Base-by-base conservation (phyloP, 2,797 vertebrate species). In the Acipenser oxyrinchus region DNA sequence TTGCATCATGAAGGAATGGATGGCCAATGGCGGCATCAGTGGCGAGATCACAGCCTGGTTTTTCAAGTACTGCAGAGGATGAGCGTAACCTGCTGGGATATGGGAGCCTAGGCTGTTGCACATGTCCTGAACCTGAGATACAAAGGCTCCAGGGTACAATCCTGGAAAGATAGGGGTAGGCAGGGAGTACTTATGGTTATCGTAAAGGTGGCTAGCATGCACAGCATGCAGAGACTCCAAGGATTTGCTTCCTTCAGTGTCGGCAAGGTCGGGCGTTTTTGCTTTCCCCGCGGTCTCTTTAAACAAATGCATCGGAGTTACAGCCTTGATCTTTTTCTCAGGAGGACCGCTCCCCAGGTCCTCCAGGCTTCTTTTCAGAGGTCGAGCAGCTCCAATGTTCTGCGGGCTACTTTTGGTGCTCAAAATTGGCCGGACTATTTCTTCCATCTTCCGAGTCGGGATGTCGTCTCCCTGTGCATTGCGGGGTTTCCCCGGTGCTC, bases 1-100 rank as follows among this genome's bases (percentile, higher is more conserved):
- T 81, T 97, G 95, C 85, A 97, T 87, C 93, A 96, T 93, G 76
- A 96, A 92, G 70, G 94, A 95, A 86, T 95, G 95, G 83, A 96
- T 92, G 74, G 94, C 90, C 76, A 97, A 78, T 6, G 93, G 91
- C 64, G 95, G 93, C 80, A 94, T 87, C 11, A 97, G 89, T 0
- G 94, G 93, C n/a, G 94, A 95, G 69, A 96, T 90, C 64, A 94
- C 86, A 6, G 92, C 90, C 85, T 96, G 94, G 77, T 93, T 96
- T 89, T 97, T 97, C 83, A 96, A 92, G 90, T 95, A 96, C 88
- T 96, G 94, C 73, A 97, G 85, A 63, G 92, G 92, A 75, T 96
- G 93, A 81, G 87, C 93, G 80, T 93, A 95, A 48, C 90, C 87
- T 0, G 93, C 84, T 0, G 87, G 87, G 70, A 91, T 84, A 10